Evolutionary conservation across 2,888 invertebrate genomes (phyloP).

Genomic region (Seira musarum): DNA sequence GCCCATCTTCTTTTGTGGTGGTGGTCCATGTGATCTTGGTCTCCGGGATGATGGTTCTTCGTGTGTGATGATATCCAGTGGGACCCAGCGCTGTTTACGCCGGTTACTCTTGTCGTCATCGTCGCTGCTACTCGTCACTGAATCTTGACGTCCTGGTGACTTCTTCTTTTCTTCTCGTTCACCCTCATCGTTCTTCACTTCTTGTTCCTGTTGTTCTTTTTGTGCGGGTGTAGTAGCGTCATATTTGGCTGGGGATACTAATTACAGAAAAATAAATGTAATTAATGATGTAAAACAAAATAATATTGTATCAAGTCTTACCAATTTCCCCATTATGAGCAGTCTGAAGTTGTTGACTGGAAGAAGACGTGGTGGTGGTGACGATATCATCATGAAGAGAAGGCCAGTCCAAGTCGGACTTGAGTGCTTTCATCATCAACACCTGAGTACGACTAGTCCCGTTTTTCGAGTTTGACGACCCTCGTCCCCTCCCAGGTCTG

Average conservation of each 20-base stretch:
- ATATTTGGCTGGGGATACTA: background rate
- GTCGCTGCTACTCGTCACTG: conserved; percentile 39
- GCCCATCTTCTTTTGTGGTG: too few species aligned
- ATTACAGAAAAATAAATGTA: background rate
- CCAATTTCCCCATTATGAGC: background rate
- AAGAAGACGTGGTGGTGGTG: too few species aligned
- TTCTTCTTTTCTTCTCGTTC: too few species aligned
- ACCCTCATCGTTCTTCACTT: background rate
- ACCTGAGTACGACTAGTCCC: conserved; percentile 35
- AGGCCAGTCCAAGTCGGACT: background rate
- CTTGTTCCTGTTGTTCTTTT: background rate
- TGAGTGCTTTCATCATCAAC: conserved; percentile 12
- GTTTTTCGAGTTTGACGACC: conserved; percentile 23
- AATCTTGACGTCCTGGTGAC: too few species aligned
- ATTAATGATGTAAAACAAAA: background rate
- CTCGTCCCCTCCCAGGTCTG: conserved; percentile 32
- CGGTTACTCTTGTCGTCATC: conserved; percentile 23
- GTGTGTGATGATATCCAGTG: conserved; percentile 33
- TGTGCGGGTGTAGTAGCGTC: conserved; percentile 1
- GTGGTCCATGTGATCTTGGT: too few species aligned
- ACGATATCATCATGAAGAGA: too few species aligned
- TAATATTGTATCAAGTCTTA: background rate
- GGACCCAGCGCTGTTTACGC: conserved; percentile 46
- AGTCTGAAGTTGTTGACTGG: too few species aligned
- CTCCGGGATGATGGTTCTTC: too few species aligned